These are phyloP conservation scores for Heliothis subflexa DNA, from an alignment of 1,140 invertebrate species.

Conservation along the genomic window DNA sequence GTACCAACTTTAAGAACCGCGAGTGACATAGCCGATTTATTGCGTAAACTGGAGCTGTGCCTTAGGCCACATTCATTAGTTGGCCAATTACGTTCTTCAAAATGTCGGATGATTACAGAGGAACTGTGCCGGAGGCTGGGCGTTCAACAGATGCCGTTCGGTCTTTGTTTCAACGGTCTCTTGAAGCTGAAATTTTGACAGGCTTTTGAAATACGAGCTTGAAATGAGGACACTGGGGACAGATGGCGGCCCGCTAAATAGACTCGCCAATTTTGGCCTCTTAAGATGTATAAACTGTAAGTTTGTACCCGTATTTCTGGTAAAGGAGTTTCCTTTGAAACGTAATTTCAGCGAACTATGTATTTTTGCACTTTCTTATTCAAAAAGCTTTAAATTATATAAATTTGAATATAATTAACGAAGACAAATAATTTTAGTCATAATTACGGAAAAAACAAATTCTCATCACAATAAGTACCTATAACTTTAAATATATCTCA, in stretches of 20 bases:
- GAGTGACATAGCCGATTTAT: constrained; percentile 74
- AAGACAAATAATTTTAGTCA: not conserved
- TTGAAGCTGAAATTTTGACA: constrained; percentile 60
- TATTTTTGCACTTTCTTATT: not conserved
- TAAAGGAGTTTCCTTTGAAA: not conserved
- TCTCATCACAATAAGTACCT: not conserved
- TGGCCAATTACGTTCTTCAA: constrained; percentile 75
- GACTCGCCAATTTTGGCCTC: constrained; percentile 21
- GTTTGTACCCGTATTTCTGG: not conserved
- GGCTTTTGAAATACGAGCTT: constrained; percentile 47
- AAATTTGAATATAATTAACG: not conserved
- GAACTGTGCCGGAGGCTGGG: constrained; percentile 65
- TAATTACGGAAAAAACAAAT: not conserved
- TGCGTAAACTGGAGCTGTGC: constrained; percentile 76
- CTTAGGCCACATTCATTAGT: constrained; percentile 77
- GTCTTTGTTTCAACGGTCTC: constrained; percentile 67
- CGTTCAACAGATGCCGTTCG: constrained; percentile 69
- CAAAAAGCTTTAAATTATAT: not conserved
- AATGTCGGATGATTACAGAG: constrained; percentile 79
- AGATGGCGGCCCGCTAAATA: constrained; percentile 47
- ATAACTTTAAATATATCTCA: too few species aligned
- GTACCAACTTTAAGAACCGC: constrained; percentile 46
- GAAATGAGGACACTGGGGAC: constrained; percentile 39
- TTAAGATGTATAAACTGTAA: constrained; percentile 27
- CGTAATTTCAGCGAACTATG: not conserved